phyloP scores from a whole-genome alignment of 2,888 invertebrate genomes.

The Nasonovia ribisnigri region DNA sequence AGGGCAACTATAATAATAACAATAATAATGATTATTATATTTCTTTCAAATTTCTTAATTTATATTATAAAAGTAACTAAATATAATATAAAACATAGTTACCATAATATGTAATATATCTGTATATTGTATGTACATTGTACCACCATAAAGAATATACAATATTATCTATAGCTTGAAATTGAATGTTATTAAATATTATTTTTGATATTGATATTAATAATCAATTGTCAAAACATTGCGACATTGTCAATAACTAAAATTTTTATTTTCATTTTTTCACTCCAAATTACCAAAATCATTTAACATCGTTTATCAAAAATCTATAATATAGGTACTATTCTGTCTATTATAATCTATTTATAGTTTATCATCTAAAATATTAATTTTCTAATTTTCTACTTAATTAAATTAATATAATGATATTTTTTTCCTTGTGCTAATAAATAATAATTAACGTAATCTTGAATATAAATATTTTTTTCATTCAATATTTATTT shows the following conservation, averaged over 20 bases:
- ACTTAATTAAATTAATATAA: background rate
- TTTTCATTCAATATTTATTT: background rate
- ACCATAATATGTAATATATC: background rate
- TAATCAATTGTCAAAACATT: background rate
- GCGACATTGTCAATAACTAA: background rate
- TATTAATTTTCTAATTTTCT: background rate
- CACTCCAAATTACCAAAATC: background rate
- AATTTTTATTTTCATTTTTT: background rate
- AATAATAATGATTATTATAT: slow-evolving; percentile 33
- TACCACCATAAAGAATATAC: background rate
- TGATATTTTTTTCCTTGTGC: background rate
- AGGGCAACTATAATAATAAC: slow-evolving; percentile 43
- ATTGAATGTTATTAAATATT: background rate
- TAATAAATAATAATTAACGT: background rate
- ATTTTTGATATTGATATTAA: background rate
- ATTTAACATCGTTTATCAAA: background rate
- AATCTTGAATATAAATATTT: background rate
- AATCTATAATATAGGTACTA: background rate
- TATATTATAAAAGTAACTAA: background rate
- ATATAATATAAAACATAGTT: background rate
- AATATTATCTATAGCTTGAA: background rate
- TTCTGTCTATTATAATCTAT: background rate
- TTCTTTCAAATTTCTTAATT: slow-evolving; percentile 29
- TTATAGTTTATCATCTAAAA: background rate
- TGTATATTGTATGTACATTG: too few species aligned